Conservation (phyloP, 2,113 vertebrate species). For the Pluvianellus socialis region DNA sequence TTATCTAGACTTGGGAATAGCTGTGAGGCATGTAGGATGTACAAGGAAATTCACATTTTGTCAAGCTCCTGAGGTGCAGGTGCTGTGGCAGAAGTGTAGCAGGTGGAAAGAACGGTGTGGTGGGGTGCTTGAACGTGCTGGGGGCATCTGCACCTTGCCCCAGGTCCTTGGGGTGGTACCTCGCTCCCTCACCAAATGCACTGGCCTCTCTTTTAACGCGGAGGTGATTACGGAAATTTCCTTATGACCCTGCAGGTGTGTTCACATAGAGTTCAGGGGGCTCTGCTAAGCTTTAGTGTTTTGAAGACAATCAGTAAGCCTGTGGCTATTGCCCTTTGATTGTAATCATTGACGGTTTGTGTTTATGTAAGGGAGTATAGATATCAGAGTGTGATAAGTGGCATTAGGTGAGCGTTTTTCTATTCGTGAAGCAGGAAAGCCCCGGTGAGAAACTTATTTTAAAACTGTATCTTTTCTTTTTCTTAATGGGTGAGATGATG, state of each 20-base stretch:
- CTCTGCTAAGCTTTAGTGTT: not conserved
- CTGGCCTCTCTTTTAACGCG: not conserved
- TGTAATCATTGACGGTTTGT: not conserved
- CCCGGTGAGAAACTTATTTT: not conserved
- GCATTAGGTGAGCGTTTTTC: not conserved
- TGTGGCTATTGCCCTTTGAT: not conserved
- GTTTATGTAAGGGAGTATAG: not conserved
- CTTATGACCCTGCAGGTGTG: not conserved
- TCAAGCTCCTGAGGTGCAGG: not conserved
- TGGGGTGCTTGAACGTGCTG: accelerated
- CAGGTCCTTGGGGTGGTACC: not conserved
- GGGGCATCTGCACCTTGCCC: not conserved
- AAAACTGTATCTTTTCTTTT: not conserved
- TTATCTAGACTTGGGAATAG: not conserved
- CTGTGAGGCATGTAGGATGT: not conserved
- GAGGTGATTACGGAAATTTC: not conserved
- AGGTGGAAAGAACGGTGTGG: not conserved
- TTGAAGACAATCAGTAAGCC: not conserved
- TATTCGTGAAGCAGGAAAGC: not conserved
- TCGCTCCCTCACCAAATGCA: not conserved
- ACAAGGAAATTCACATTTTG: accelerated
- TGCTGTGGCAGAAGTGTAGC: not conserved
- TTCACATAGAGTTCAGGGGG: not conserved
- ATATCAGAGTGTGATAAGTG: not conserved
- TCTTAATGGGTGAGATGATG: not conserved